Percentiles rank a stretch among this genome's conserved stretches.
Evolutionary conservation across 2,888 invertebrate genomes (phyloP).

Genomic region (Euzophera pinguis): DNA sequence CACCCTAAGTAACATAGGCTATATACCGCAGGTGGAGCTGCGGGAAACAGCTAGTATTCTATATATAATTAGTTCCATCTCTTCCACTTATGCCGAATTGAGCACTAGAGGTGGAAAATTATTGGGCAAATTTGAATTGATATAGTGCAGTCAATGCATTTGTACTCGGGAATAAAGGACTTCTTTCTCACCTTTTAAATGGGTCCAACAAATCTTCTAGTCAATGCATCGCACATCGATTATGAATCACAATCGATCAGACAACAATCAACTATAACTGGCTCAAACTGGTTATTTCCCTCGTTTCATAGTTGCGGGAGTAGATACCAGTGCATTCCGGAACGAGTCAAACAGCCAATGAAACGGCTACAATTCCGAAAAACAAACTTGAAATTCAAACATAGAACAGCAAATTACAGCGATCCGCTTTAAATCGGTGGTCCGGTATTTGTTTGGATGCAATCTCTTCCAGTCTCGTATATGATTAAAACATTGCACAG

Average conservation of each 20-base stretch:
- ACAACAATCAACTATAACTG: neutral
- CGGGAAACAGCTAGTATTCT: too few species aligned
- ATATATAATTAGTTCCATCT: too few species aligned
- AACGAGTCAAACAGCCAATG: constrained; percentile 1
- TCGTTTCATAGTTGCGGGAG: neutral
- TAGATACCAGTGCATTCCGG: neutral
- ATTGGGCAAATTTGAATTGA: too few species aligned
- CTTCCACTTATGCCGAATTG: too few species aligned
- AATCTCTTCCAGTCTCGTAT: constrained; percentile 68
- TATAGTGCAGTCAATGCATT: too few species aligned
- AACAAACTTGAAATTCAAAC: constrained; percentile 54
- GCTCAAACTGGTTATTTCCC: neutral
- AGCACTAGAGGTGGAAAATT: too few species aligned
- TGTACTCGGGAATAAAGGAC: too few species aligned
- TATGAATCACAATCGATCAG: neutral
- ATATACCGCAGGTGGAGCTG: too few species aligned
- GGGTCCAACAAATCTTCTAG: too few species aligned
- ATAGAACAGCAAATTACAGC: constrained; percentile 64
- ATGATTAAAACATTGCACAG: constrained; percentile 76
- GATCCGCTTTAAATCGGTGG: constrained; percentile 41
- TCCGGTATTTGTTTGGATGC: constrained; percentile 67
- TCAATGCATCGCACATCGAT: neutral
- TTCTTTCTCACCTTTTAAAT: too few species aligned
- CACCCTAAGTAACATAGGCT: too few species aligned
- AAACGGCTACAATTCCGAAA: constrained; percentile 23